phyloP scores from a whole-genome alignment of 2,113 vertebrate genomes.

The Toxotes chatareus region DNA sequence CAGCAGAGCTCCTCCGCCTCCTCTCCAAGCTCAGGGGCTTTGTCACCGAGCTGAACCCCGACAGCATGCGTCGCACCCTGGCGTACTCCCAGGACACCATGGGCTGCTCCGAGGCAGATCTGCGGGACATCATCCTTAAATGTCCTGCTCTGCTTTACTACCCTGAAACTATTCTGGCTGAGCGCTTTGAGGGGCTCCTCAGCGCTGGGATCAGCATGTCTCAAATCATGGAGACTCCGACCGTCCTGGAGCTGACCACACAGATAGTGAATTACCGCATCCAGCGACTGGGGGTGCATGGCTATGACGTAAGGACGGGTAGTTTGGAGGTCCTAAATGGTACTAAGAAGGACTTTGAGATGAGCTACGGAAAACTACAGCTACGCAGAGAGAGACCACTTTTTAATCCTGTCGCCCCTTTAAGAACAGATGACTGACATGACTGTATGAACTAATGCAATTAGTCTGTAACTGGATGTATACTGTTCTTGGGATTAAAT shows the following conservation, averaged over 20 bases:
- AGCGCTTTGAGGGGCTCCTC: constrained; percentile 86
- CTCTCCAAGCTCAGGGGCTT: constrained; percentile 92
- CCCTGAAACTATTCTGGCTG: constrained; percentile 85
- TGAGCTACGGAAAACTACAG: constrained; percentile 86
- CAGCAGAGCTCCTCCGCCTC: constrained; percentile 88
- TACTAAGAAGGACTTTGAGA: constrained; percentile 95
- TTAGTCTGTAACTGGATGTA: constrained; percentile 6
- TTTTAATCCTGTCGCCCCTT: constrained; percentile 94
- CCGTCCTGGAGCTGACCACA: constrained; percentile 90
- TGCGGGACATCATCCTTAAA: constrained; percentile 86
- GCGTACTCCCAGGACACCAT: constrained; percentile 85
- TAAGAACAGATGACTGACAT: constrained; percentile 82
- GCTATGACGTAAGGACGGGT: constrained; percentile 85
- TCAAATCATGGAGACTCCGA: constrained; percentile 88
- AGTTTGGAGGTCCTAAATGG: constrained; percentile 87
- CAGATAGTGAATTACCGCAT: constrained; percentile 91
- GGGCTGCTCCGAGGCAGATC: constrained; percentile 85
- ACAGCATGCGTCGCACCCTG: constrained; percentile 85
- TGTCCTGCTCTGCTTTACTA: constrained; percentile 92
- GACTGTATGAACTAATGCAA: neutral
- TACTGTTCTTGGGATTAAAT: neutral
- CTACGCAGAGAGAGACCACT: constrained; percentile 88
- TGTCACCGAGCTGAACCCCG: constrained; percentile 88
- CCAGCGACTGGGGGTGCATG: constrained; percentile 84
- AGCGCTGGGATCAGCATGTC: constrained; percentile 86